These are phyloP conservation scores for Drosophila trichaetosa DNA, from an alignment of 2,888 invertebrate genomes.

Conservation along the genomic window DNA sequence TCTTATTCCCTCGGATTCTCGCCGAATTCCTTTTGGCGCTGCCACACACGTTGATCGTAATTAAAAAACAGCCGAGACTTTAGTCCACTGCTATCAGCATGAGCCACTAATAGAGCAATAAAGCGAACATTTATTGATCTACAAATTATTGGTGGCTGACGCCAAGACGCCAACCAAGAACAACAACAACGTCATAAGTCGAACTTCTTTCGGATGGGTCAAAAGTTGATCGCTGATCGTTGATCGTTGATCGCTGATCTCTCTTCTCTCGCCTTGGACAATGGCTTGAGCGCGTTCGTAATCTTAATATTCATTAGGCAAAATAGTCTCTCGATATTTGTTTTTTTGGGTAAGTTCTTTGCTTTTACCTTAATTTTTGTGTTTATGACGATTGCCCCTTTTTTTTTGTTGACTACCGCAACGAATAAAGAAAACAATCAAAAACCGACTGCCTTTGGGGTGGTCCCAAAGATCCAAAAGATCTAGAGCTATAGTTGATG, in stretches of 20 bases:
- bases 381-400: conserved; percentile 46
- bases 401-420: conserved; percentile 58
- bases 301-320: conserved; percentile 81
- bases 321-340: conserved; percentile 45
- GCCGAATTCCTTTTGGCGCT: not conserved
- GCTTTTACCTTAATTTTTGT: conserved; percentile 47
- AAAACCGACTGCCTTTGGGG: conserved; percentile 51
- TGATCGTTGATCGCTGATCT: conserved; percentile 9
- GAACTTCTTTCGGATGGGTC: conserved; percentile 39
- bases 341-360: conserved; percentile 19
- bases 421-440: conserved; percentile 43
- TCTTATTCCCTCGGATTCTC: conserved; percentile 6
- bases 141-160: conserved; percentile 81
- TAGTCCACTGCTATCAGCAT: conserved; percentile 27
- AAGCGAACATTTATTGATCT: conserved; percentile 82
- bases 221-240: conserved; percentile 31
- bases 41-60: conserved; percentile 63
- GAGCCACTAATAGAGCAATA: conserved; percentile 83
- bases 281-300: conserved; percentile 43
- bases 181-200: not conserved
- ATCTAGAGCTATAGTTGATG: conserved; percentile 14
- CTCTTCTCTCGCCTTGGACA: conserved; percentile 20
- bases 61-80: conserved; percentile 46
- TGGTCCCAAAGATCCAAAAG: conserved; percentile 47
- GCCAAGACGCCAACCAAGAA: conserved; percentile 26